These are phyloP conservation scores for Macquaria australasica DNA, from an alignment of 2,113 vertebrate species.

Conservation along the genomic window DNA sequence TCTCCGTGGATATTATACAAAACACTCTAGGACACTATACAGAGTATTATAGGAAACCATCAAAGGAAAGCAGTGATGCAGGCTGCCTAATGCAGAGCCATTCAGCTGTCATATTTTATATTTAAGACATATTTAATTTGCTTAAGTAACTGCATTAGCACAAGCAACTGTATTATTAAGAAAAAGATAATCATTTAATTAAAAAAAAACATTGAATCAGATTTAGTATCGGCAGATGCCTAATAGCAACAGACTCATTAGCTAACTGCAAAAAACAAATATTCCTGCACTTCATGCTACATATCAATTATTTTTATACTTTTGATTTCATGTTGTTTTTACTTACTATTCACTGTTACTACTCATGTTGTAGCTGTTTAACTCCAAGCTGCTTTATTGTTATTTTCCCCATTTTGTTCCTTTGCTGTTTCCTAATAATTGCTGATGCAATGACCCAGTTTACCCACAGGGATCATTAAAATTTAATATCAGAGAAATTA, in stretches of 20 bases:
- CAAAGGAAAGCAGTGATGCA: not conserved
- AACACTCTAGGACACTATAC: constrained; percentile 1
- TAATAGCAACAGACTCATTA: not conserved
- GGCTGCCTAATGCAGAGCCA: not conserved
- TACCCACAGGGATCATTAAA: constrained; percentile 21
- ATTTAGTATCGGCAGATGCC: not conserved
- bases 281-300: not conserved
- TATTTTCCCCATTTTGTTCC: not conserved
- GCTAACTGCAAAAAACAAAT: not conserved
- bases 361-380: not conserved
- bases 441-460: constrained; percentile 22
- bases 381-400: not conserved
- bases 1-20: constrained; percentile 27
- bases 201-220: not conserved
- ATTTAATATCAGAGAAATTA: constrained; percentile 14
- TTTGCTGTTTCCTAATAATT: constrained; percentile 20
- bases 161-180: not conserved
- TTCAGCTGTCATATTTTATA: not conserved
- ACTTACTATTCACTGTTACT: not conserved
- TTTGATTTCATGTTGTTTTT: not conserved
- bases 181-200: not conserved
- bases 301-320: not conserved
- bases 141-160: not conserved
- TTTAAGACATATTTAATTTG: not conserved
- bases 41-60: not conserved